These are phyloP conservation scores for Argynnis bischoffii DNA, from an alignment of 2,888 invertebrate species.

Conservation along the genomic window DNA sequence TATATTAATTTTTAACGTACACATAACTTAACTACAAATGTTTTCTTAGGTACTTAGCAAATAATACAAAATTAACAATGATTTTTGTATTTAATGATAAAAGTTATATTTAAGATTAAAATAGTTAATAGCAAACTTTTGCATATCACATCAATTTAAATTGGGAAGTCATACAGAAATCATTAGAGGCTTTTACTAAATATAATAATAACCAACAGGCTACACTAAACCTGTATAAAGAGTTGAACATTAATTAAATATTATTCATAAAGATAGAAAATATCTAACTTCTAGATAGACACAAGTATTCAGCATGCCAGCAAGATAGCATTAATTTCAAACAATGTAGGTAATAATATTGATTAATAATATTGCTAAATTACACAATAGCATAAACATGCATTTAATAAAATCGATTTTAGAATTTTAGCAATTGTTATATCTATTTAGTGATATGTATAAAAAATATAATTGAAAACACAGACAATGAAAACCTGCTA, in stretches of 20 bases:
- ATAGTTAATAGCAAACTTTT: too few relatives aligned
- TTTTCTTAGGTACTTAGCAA: constrained; percentile 12
- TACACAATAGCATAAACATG: neutral
- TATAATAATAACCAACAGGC: neutral
- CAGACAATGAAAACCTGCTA: neutral
- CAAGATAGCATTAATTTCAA: neutral
- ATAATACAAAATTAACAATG: neutral
- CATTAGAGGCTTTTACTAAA: too few relatives aligned
- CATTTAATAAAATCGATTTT: neutral
- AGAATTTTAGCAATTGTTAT: neutral
- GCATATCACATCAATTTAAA: too few relatives aligned
- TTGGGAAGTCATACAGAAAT: too few relatives aligned
- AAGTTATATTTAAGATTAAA: too few relatives aligned
- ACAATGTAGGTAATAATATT: neutral
- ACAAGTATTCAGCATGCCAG: neutral
- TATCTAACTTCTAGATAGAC: neutral
- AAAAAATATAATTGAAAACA: constrained; percentile 11
- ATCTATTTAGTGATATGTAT: constrained; percentile 17
- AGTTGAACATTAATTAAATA: too few relatives aligned
- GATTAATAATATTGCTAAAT: neutral
- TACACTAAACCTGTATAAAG: neutral
- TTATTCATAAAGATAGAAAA: too few relatives aligned
- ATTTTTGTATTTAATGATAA: neutral
- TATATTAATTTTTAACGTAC: neutral
- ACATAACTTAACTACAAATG: neutral